Base-by-base conservation (phyloP, 2,888 invertebrate genomes). In the Parochlus steinenii region DNA sequence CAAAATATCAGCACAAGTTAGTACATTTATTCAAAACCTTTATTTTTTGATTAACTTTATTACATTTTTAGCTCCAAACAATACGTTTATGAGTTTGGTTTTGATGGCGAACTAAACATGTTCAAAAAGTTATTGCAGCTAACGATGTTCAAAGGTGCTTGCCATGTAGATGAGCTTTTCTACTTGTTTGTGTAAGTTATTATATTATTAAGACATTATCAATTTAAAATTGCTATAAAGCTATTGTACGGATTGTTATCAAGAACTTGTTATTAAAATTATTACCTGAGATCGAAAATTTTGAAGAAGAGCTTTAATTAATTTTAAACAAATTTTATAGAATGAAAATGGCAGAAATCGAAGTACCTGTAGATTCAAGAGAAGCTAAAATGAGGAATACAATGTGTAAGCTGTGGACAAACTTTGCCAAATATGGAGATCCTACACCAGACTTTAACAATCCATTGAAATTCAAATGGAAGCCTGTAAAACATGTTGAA, bases 151-250 rank as follows among this genome's bases (percentile, higher is more conserved):
- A 48, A 54, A 42, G 74, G 74, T 4, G 63, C 67, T 1, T 63
- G 65, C 22, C 74, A 74, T 46, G 66, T 59, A 0, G 74, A 74
- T 42, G 74, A 74, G 1, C 50, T 67, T 1, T 64, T 64, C 10
- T 73, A 73, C 43, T 40, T 74, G 2, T 62, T 73, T 17, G 66
- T 63, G 38, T 50, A 10, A 48, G 26, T 39, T 14, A 4, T n/a
- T n/a, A n/a, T n/a, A n/a, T n/a, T n/a, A n/a, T n/a, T n/a, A n/a
- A n/a, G n/a, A n/a, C n/a, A n/a, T n/a, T n/a, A n/a, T n/a, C n/a
- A n/a, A n/a, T n/a, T n/a, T n/a, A n/a, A n/a, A n/a, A n/a, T n/a
- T n/a, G n/a, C n/a, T n/a, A n/a, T n/a, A n/a, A n/a, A n/a, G n/a
- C n/a, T n/a, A n/a, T n/a, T n/a, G n/a, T n/a, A n/a, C n/a, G n/a